Evolutionary conservation across 2,888 invertebrate genomes (phyloP).

Genomic region (Tinea pellionella): DNA sequence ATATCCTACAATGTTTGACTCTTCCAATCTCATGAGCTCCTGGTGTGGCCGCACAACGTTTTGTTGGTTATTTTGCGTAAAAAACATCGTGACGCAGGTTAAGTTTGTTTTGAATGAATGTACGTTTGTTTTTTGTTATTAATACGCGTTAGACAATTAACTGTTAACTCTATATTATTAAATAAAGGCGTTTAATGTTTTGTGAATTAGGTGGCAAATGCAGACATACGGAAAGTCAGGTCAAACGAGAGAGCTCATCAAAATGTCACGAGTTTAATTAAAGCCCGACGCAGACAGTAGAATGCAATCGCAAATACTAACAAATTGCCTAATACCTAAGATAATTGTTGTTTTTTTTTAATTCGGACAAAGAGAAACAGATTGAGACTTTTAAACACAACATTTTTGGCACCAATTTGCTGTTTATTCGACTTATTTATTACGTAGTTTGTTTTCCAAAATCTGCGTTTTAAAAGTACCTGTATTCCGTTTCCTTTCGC

Average conservation of each 20-base stretch:
- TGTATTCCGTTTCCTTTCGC: no score
- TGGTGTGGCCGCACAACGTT: neutral
- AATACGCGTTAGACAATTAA: neutral
- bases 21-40: neutral
- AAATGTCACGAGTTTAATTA: neutral
- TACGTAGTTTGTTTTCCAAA: no score
- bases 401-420: neutral
- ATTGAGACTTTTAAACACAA: neutral
- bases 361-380: neutral
- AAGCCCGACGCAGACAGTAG: neutral
- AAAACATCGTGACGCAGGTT: neutral
- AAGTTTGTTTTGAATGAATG: neutral
- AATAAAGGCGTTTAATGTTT: no score
- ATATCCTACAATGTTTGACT: conserved; percentile 22
- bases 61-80: neutral
- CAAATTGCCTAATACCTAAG: neutral
- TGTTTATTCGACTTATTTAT: neutral
- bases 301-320: neutral
- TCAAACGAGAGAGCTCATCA: neutral
- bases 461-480: no score
- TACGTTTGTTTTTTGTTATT: neutral
- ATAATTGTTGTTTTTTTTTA: neutral
- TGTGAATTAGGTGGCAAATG: neutral
- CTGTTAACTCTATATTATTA: no score
- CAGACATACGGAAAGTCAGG: neutral